A percentile compares a stretch with the other conserved stretches of the same genome.
phyloP scores from a whole-genome alignment of 35 echinoderm and acorn worm species.

The Eucidaris tribuloides region DNA sequence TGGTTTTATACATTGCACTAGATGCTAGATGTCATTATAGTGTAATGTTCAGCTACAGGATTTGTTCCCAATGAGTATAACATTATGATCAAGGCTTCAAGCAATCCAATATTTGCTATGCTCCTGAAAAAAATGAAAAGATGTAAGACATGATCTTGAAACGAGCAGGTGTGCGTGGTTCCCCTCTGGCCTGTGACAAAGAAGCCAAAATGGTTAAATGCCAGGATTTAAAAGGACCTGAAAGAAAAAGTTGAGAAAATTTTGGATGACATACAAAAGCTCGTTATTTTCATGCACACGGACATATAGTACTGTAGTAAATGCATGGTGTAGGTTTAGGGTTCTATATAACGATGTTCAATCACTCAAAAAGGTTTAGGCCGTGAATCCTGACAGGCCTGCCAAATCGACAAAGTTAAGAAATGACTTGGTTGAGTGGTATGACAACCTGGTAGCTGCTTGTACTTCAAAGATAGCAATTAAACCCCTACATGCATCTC shows the following conservation, averaged over 20 bases:
- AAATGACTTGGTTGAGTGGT: slow-evolving; percentile 27
- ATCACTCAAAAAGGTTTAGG: background rate
- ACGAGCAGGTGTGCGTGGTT: background rate
- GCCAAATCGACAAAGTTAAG: background rate
- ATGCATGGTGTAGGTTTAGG: background rate
- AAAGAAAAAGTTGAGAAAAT: slow-evolving; percentile 27
- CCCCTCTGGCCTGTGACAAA: slow-evolving; percentile 4
- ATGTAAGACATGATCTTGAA: background rate
- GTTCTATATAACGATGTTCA: background rate
- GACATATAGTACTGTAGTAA: background rate
- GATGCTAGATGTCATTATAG: too few species aligned
- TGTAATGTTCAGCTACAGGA: too few species aligned
- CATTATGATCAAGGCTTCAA: too few species aligned
- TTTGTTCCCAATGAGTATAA: too few species aligned
- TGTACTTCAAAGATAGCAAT: slow-evolving; percentile 43
- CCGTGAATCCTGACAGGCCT: background rate
- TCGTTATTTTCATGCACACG: background rate
- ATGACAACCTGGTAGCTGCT: background rate
- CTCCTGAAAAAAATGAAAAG: background rate
- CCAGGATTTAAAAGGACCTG: background rate
- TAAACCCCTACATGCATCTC: slow-evolving; percentile 16
- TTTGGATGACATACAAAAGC: slow-evolving; percentile 6
- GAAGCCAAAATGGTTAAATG: background rate
- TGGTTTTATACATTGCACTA: too few species aligned
- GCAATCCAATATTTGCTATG: too few species aligned